Percentiles rank a stretch among this genome's conserved stretches.
Evolutionary conservation across 2,113 vertebrate species (phyloP).

Genomic region (Oophaga pumilio): DNA sequence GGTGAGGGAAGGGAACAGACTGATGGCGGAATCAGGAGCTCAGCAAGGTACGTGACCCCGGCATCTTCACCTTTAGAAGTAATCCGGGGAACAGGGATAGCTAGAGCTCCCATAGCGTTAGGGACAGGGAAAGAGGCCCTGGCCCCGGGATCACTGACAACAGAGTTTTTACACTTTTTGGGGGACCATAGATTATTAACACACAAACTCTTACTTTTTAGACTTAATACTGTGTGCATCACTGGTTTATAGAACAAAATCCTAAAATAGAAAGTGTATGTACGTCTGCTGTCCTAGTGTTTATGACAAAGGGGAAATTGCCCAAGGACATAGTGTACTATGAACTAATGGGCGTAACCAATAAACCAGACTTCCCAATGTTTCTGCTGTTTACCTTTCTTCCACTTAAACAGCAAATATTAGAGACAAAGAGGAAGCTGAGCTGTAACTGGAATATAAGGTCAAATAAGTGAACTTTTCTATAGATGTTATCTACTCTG

Average conservation of each 20-base stretch:
- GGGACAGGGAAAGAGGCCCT: no score
- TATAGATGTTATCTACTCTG: neutral
- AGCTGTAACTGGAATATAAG: neutral
- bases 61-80: no score
- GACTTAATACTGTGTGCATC: neutral
- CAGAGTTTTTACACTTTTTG: no score
- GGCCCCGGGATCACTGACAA: no score
- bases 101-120: no score
- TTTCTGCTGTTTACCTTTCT: conserved; percentile 4
- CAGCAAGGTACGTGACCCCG: no score
- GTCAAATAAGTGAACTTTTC: no score
- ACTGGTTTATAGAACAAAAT: neutral
- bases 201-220: neutral
- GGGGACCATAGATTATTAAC: neutral
- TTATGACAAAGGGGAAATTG: neutral
- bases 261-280: neutral
- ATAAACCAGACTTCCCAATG: neutral
- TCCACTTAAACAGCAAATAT: neutral
- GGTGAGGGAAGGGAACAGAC: no score
- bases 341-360: neutral
- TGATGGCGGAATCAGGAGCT: no score
- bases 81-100: no score
- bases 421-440: neutral
- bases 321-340: neutral
- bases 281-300: neutral